Percentiles rank a stretch among this genome's conserved stretches.
Conservation (phyloP, 1,140 invertebrate genomes). For the Phenacoccus solenopsis region DNA sequence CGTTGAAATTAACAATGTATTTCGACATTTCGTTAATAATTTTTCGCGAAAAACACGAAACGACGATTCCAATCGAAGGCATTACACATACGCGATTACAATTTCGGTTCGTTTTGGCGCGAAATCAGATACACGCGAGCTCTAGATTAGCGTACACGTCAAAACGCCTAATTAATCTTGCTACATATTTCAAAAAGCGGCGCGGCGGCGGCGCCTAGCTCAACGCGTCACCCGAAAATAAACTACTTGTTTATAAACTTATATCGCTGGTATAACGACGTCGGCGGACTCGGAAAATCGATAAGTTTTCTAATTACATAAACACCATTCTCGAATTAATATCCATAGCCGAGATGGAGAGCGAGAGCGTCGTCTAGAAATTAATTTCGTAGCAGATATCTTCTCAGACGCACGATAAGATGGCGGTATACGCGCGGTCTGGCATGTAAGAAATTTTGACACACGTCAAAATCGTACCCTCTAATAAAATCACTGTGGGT, state of each 20-base stretch:
- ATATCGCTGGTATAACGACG: too few relatives aligned
- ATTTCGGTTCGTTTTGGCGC: too few relatives aligned
- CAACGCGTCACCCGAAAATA: constrained; percentile 1
- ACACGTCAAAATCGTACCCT: neutral
- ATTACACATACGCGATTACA: too few relatives aligned
- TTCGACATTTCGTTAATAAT: too few relatives aligned
- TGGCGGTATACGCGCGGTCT: neutral
- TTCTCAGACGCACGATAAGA: too few relatives aligned
- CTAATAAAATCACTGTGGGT: neutral
- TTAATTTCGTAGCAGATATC: too few relatives aligned
- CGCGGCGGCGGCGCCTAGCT: neutral
- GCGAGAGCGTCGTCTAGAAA: neutral
- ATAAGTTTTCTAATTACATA: neutral
- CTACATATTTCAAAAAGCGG: neutral
- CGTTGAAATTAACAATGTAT: too few relatives aligned
- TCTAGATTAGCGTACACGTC: too few relatives aligned
- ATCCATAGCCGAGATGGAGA: too few relatives aligned
- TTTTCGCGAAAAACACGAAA: too few relatives aligned
- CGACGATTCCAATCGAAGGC: too few relatives aligned
- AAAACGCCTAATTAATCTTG: neutral
- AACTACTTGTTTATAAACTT: constrained; percentile 3
- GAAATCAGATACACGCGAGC: too few relatives aligned
- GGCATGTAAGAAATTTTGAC: neutral
- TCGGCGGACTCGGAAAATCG: neutral
- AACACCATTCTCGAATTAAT: neutral